Conservation (phyloP, 2,888 invertebrate genomes). For the Clunio marinus region DNA sequence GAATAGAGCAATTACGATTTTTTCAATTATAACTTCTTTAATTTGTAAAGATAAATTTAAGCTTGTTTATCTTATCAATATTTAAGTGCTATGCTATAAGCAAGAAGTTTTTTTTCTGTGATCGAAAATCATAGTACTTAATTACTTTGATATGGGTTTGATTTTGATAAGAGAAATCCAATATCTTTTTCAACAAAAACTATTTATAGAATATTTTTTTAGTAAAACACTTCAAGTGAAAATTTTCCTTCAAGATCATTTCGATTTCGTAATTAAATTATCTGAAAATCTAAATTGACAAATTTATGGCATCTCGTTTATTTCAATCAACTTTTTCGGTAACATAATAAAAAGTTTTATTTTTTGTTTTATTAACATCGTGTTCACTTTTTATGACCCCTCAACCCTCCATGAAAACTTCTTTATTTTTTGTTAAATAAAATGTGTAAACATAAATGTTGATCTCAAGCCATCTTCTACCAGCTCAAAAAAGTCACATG, state of each 20-base stretch:
- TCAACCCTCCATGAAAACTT: too few species aligned
- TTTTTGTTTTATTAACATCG: too few species aligned
- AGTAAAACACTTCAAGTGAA: not conserved
- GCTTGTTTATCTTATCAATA: slow-evolving; percentile 22
- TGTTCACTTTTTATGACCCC: slow-evolving; percentile 3
- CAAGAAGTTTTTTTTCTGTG: not conserved
- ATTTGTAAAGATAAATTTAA: slow-evolving; percentile 3
- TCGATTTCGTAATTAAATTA: slow-evolving; percentile 30
- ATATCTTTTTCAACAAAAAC: not conserved
- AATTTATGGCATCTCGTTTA: slow-evolving; percentile 35
- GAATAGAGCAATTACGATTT: not conserved
- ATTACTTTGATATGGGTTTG: slow-evolving; percentile 36
- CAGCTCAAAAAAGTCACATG: slow-evolving; percentile 28
- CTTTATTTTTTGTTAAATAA: not conserved
- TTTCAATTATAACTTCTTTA: slow-evolving; percentile 34
- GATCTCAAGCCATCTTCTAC: not conserved
- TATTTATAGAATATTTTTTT: not conserved
- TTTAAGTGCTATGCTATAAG: not conserved
- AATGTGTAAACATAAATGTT: slow-evolving; percentile 13
- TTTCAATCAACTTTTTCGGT: slow-evolving; percentile 20
- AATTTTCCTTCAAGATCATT: not conserved
- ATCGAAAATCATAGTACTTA: slow-evolving; percentile 30
- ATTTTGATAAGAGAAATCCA: slow-evolving; percentile 20
- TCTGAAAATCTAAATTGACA: slow-evolving; percentile 36
- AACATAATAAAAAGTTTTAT: too few species aligned